phyloP scores from a whole-genome alignment of 1,140 invertebrate species.

The Metaphire vulgaris region DNA sequence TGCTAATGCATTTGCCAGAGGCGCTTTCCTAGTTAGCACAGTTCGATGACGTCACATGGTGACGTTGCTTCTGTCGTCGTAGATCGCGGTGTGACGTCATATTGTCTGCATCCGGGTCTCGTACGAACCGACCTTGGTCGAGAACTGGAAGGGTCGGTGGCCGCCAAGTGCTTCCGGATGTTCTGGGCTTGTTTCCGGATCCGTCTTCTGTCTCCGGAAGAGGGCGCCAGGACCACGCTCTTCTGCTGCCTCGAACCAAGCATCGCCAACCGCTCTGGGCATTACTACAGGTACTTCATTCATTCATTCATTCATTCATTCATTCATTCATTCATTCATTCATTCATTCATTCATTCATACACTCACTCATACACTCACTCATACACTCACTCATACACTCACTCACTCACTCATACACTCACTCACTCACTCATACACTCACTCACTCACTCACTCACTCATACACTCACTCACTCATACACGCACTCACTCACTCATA shows the following conservation, averaged over 20 bases:
- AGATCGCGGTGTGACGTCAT: constrained; percentile 12
- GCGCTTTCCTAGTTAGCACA: no score
- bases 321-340: neutral
- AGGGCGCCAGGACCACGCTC: constrained; percentile 10
- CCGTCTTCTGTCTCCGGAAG: neutral
- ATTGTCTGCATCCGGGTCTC: constrained; percentile 17
- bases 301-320: neutral
- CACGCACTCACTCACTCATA: neutral
- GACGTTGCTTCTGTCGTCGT: no score
- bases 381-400: neutral
- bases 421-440: neutral
- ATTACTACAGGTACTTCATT: constrained; percentile 13
- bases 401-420: neutral
- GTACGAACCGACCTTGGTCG: constrained; percentile 13
- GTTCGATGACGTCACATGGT: no score
- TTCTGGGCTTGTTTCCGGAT: constrained; percentile 8
- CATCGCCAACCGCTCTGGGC: neutral
- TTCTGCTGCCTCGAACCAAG: constrained; percentile 12
- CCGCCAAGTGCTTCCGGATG: neutral
- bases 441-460: neutral
- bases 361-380: neutral
- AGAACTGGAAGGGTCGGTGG: neutral
- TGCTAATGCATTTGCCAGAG: no score
- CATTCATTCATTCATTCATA: neutral
- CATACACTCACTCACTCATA: neutral